phyloP scores from a whole-genome alignment of 2,888 invertebrate species.

The Megaustenia siamemsis region DNA sequence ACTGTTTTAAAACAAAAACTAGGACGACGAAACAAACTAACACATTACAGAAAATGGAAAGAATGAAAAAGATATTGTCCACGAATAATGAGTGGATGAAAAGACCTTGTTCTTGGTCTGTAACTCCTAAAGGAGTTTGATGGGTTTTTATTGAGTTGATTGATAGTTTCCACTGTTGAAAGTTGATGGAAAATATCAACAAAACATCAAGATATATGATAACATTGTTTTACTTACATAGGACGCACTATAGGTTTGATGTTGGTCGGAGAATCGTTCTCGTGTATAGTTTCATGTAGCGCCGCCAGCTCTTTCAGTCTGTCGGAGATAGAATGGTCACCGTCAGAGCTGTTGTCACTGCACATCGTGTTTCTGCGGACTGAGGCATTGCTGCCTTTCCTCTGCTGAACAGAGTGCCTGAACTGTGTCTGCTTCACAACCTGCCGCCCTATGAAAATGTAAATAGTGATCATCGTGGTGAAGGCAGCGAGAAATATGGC shows the following conservation, averaged over 20 bases:
- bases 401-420: constrained; percentile 25
- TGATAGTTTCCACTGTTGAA: too few species aligned
- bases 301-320: constrained; percentile 7
- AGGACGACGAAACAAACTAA: too few species aligned
- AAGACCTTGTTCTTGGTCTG: too few species aligned
- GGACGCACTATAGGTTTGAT: background rate
- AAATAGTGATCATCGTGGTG: constrained; percentile 50
- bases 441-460: constrained; percentile 53
- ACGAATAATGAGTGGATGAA: too few species aligned
- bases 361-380: constrained; percentile 17
- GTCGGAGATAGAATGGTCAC: constrained; percentile 22
- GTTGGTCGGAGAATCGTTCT: background rate
- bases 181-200: background rate
- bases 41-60: too few species aligned
- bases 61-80: too few species aligned
- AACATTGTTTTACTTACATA: background rate
- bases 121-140: too few species aligned
- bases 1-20: too few species aligned
- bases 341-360: constrained; percentile 15
- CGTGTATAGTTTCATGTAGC: constrained; percentile 16
- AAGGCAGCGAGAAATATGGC: constrained; percentile 50
- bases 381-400: constrained; percentile 20
- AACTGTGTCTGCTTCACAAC: constrained; percentile 44
- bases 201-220: background rate
- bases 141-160: too few species aligned